These are phyloP conservation scores for Xanthostigma xanthostigma DNA, from an alignment of 2,888 invertebrate species.

Conservation along the genomic window DNA sequence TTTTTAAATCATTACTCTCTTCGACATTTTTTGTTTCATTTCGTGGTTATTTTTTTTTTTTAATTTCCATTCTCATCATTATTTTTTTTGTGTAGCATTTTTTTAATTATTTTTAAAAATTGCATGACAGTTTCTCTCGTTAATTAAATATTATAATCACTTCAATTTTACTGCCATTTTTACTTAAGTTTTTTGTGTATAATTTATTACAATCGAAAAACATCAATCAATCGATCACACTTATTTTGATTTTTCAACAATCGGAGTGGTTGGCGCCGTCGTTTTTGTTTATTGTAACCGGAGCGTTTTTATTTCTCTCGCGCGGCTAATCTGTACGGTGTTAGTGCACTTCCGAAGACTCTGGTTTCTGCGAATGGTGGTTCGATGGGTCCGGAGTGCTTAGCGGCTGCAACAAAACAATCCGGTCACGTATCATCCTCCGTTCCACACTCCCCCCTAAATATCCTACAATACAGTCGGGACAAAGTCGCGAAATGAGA, in stretches of 20 bases:
- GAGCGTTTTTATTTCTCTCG: conserved; percentile 2
- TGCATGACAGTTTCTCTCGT: conserved; percentile 3
- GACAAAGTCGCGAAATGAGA: conserved; percentile 12
- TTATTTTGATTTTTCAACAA: neutral
- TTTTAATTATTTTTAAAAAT: neutral
- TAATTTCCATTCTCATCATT: neutral
- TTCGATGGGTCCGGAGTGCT: conserved; percentile 72
- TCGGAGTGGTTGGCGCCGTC: conserved; percentile 9
- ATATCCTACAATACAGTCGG: conserved; percentile 6
- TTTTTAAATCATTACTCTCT: neutral
- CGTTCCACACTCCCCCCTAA: conserved; percentile 1
- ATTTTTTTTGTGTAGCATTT: neutral
- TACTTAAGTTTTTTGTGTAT: neutral
- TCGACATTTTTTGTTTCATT: neutral
- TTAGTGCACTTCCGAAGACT: conserved; percentile 74
- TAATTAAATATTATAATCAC: conserved; percentile 1
- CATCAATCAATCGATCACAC: neutral
- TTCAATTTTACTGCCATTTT: conserved; percentile 2
- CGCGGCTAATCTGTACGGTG: conserved; percentile 11
- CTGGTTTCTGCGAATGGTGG: conserved; percentile 64
- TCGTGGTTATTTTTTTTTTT: conserved; percentile 1
- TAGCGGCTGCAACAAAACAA: conserved; percentile 46
- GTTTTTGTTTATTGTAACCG: conserved; percentile 4
- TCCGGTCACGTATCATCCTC: too few relatives aligned
- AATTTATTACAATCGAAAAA: neutral